A percentile compares a stretch with the other conserved stretches of the same genome.
phyloP scores from a whole-genome alignment of 1,140 invertebrate genomes.

The Andrena cerasifolii region DNA sequence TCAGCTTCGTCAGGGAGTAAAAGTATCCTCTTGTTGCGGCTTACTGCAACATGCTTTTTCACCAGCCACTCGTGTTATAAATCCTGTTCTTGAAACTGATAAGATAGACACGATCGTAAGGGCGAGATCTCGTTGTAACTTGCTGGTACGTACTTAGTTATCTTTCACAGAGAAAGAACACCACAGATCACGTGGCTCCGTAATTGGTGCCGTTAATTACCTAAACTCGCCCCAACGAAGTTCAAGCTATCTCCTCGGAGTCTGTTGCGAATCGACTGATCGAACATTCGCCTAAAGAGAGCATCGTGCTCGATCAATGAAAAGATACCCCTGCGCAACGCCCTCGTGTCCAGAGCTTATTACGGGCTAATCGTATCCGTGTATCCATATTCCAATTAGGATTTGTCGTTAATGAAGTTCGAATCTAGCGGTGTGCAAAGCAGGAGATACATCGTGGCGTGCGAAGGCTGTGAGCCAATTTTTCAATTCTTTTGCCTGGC shows the following conservation, averaged over 20 bases:
- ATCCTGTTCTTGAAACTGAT: too few relatives aligned
- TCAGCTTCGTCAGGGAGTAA: too few relatives aligned
- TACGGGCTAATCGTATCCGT: not conserved
- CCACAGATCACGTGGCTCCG: not conserved
- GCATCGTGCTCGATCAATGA: conserved; percentile 19
- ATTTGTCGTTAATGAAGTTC: conserved; percentile 1
- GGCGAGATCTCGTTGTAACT: too few relatives aligned
- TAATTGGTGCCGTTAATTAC: not conserved
- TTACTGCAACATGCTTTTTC: too few relatives aligned
- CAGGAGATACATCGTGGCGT: not conserved
- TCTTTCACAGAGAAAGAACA: not conserved
- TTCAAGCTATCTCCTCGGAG: too few relatives aligned
- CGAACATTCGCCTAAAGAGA: not conserved
- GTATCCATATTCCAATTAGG: conserved; percentile 15
- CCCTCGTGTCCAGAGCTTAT: not conserved
- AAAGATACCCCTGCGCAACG: not conserved
- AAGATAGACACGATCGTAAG: too few relatives aligned
- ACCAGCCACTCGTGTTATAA: too few relatives aligned
- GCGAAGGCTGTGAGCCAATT: not conserved
- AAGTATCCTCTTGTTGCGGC: too few relatives aligned
- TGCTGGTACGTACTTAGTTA: too few relatives aligned
- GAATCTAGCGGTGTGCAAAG: not conserved
- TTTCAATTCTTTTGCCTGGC: not conserved
- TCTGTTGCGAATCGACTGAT: not conserved
- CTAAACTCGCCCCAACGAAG: too few relatives aligned